Conservation (phyloP, 2,113 vertebrate genomes). For the Triplophysa siluroides region DNA sequence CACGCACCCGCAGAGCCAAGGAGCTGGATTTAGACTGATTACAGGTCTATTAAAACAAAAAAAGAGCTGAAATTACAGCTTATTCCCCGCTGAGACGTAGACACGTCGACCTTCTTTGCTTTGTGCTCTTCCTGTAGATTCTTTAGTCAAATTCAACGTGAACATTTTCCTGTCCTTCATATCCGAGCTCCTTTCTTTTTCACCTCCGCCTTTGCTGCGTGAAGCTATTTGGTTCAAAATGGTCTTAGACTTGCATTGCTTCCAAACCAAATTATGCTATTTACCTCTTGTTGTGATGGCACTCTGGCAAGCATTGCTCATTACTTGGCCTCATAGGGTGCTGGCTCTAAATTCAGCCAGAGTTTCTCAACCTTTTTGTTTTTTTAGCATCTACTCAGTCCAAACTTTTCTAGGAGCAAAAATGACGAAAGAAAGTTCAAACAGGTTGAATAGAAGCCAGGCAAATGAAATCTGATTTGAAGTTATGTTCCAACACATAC, state of each 20-base stretch:
- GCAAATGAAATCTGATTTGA: constrained; percentile 9
- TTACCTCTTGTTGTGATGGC: constrained; percentile 33
- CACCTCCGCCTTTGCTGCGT: neutral
- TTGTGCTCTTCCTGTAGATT: neutral
- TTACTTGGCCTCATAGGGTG: constrained; percentile 7
- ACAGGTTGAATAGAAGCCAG: neutral
- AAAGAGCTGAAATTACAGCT: constrained; percentile 34
- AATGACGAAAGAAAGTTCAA: neutral
- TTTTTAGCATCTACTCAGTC: neutral
- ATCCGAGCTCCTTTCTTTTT: neutral
- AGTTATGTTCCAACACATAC: constrained; percentile 13
- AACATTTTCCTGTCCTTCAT: neutral
- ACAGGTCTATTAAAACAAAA: constrained; percentile 49
- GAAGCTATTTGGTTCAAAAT: constrained; percentile 15
- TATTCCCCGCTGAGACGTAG: constrained; percentile 11
- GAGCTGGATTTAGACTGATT: constrained; percentile 48
- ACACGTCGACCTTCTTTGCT: constrained; percentile 7
- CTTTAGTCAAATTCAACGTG: neutral
- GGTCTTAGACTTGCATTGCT: constrained; percentile 13
- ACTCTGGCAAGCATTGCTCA: constrained; percentile 15
- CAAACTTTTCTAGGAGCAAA: constrained; percentile 24
- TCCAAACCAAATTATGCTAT: constrained; percentile 26
- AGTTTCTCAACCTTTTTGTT: constrained; percentile 4
- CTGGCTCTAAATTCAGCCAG: neutral
- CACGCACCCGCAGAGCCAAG: constrained; percentile 11